Conservation (phyloP, 2,888 invertebrate species). For the Sabatieria punctata region DNA sequence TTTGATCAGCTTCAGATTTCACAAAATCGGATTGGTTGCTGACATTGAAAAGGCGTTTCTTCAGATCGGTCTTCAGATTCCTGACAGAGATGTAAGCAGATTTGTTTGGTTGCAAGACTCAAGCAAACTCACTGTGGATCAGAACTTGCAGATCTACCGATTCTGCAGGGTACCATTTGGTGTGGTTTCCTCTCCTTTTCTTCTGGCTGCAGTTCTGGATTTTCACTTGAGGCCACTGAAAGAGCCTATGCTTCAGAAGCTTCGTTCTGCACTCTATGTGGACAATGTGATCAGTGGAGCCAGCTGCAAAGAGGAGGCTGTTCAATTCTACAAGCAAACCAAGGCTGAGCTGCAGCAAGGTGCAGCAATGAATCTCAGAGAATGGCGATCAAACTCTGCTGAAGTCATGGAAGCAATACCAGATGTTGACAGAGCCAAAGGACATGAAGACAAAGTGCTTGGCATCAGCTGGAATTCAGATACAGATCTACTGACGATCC, state of each 20-base stretch:
- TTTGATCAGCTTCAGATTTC: constrained; percentile 10
- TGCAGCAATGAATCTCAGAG: neutral
- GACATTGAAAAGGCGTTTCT: constrained; percentile 16
- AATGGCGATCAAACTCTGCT: neutral
- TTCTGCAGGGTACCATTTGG: constrained; percentile 9
- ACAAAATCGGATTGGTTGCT: constrained; percentile 6
- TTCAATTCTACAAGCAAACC: neutral
- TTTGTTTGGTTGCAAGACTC: constrained; percentile 8
- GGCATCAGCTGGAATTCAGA: neutral
- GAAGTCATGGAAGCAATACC: neutral
- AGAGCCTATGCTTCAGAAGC: constrained; percentile 1
- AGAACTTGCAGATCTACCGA: neutral
- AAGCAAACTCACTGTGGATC: neutral
- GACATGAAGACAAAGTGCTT: neutral
- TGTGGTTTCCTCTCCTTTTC: constrained; percentile 7
- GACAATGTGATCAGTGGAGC: constrained; percentile 8
- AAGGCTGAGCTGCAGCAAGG: neutral
- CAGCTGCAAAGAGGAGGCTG: neutral
- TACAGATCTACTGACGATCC: neutral
- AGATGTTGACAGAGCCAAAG: neutral
- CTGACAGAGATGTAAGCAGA: constrained; percentile 10
- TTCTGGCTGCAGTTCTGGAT: constrained; percentile 7
- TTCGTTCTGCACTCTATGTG: constrained; percentile 9
- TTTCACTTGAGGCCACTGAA: constrained; percentile 6
- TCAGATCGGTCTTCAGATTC: constrained; percentile 7